Conservation (phyloP, 2,113 vertebrate genomes). For the Meleagris gallopavo region DNA sequence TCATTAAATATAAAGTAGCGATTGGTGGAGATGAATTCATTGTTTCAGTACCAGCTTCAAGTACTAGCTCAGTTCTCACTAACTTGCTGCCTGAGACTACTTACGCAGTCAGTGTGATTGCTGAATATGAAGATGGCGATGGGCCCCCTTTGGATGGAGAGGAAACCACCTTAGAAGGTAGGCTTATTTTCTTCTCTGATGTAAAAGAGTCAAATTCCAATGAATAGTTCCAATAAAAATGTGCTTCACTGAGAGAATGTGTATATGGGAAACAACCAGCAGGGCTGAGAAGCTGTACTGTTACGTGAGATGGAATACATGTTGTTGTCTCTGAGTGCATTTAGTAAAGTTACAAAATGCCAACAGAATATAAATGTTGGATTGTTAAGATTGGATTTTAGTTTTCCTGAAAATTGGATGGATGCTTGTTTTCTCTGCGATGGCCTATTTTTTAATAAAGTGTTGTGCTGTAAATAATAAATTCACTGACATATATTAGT, state of each 20-base stretch:
- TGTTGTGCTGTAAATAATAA: background rate
- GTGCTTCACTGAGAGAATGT: background rate
- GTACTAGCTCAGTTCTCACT: constrained; percentile 81
- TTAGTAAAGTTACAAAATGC: background rate
- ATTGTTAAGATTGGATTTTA: background rate
- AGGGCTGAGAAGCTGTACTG: background rate
- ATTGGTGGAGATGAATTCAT: constrained; percentile 81
- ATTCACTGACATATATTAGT: background rate
- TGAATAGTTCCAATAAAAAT: background rate
- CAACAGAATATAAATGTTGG: background rate
- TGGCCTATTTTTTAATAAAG: background rate
- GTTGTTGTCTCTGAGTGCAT: background rate
- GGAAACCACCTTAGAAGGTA: constrained; percentile 92
- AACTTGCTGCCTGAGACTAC: constrained; percentile 89
- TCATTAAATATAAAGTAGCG: constrained; percentile 86
- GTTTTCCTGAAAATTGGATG: background rate
- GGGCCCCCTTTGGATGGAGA: constrained; percentile 86
- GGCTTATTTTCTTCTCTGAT: background rate
- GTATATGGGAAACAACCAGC: background rate
- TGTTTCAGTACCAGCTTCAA: constrained; percentile 85
- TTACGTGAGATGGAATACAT: background rate
- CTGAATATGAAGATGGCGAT: constrained; percentile 89
- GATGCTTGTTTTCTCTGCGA: background rate
- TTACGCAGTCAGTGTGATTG: constrained; percentile 87
- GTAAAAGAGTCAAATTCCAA: background rate